Conservation (phyloP, 2,888 invertebrate genomes). For the Synergus umbraculus region DNA sequence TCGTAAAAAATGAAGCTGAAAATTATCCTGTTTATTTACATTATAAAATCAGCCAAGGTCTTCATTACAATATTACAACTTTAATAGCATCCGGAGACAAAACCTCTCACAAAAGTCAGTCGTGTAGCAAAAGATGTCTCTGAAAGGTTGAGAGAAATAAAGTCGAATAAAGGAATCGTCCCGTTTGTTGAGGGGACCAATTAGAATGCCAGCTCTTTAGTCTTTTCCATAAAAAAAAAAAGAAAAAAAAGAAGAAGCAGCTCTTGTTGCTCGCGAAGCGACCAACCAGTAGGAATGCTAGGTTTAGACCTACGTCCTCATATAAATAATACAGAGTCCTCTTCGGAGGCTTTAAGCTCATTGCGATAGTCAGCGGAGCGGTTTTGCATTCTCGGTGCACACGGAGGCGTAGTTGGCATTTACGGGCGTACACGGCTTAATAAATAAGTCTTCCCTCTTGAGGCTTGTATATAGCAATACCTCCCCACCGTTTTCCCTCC, state of each 20-base stretch:
- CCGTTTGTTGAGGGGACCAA: conserved; percentile 28
- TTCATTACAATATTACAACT: neutral
- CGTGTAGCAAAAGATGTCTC: conserved; percentile 30
- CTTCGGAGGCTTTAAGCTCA: conserved; percentile 32
- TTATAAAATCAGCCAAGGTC: neutral
- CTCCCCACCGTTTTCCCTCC: no score
- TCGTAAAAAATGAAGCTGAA: neutral
- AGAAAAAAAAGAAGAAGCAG: neutral
- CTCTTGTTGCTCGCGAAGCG: conserved; percentile 15
- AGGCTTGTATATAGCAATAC: conserved; percentile 21
- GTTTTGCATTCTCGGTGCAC: conserved; percentile 36
- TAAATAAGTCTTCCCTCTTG: conserved; percentile 44
- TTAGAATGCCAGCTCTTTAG: conserved; percentile 36
- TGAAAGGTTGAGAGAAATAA: conserved; percentile 28
- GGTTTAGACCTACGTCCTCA: conserved; percentile 22
- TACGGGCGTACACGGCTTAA: conserved; percentile 40
- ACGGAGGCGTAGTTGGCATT: conserved; percentile 38
- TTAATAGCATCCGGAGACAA: neutral
- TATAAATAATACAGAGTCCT: conserved; percentile 33
- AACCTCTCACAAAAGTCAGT: neutral
- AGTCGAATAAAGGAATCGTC: conserved; percentile 2
- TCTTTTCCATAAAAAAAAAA: conserved; percentile 5
- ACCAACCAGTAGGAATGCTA: conserved; percentile 25
- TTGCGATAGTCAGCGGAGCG: conserved; percentile 34
- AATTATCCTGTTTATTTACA: neutral